Evolutionary conservation across 2,888 invertebrate species (phyloP), one percentile per base, ranked within the genome.

Genomic region (Polyommatus iphigenia): DNA sequence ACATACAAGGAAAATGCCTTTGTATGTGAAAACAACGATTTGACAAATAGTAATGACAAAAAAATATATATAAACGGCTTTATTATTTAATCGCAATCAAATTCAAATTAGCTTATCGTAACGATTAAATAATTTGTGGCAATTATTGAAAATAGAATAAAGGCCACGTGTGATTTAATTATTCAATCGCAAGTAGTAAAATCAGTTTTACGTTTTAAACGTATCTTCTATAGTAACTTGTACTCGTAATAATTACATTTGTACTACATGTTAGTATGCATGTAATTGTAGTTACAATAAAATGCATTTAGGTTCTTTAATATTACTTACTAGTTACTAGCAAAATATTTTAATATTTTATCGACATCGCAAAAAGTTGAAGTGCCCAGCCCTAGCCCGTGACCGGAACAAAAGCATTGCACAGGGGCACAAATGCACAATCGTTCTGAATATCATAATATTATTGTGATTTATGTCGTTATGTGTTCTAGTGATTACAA

Each of bases 321-420:
- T 10, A 46, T 41, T 10, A 41, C 41, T 41, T 46, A 46, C 46
- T 3, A 46, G 10, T 10, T 46, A 46, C 46, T 3, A 46, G 10
- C 3, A 46, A 46, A 3, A 59, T 59, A 8, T 59, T 7, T 59
- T 54, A 4, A 1, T 24, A 67, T 15, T 29, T 15, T 67, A 67
- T 32, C 67, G 67, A 67, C 18, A 32, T 32, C 3, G 10, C 29
- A 6, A 2, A 67, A 67, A 15, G 20, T 24, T 67, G 15, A 67
- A 29, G 29, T 67, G 46, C 46, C 46, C 75, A 75, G 7, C 50
- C 54, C 75, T 75, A 75, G 54, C 20, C 3, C 29, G 50, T 75
- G 75, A 75, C 75, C 54, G 75, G 75, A 75, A 75, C 75, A 54
- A 75, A 54, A 54, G 75, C 29, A 18, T 75, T 75, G 75, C 75